Conservation (phyloP, 1,140 invertebrate genomes). For the Tetranychus cinnabarinus region DNA sequence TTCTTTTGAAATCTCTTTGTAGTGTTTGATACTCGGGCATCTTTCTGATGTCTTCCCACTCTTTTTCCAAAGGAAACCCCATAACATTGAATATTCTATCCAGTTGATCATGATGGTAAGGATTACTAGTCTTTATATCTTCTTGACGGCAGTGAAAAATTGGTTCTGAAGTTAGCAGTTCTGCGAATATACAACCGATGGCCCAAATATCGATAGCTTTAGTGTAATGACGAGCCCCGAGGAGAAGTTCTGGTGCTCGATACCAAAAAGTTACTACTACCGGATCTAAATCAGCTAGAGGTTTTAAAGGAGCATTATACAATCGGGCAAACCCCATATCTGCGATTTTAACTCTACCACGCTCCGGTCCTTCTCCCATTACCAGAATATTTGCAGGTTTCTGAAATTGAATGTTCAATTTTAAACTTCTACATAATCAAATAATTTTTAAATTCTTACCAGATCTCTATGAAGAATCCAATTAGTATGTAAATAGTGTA, state of each 20-base stretch:
- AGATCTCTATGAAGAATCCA: conserved; percentile 98
- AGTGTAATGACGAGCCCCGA: conserved; percentile 92
- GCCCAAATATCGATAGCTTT: conserved; percentile 99
- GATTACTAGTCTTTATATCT: conserved; percentile 98
- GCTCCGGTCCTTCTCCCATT: conserved; percentile 92
- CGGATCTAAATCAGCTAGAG: conserved; percentile 88
- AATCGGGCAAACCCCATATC: conserved; percentile 99
- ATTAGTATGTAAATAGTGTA: conserved; percentile 97
- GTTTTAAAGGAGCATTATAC: conserved; percentile 94
- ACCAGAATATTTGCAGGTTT: conserved; percentile 99
- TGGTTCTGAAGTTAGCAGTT: conserved; percentile 85
- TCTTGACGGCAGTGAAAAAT: conserved; percentile 99
- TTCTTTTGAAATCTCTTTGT: conserved; percentile 84
- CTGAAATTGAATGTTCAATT: conserved; percentile 21
- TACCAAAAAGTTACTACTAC: conserved; percentile 99
- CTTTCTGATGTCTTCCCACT: conserved; percentile 98
- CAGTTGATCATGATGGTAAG: conserved; percentile 98
- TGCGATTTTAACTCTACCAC: conserved; percentile 93
- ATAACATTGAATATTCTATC: conserved; percentile 99
- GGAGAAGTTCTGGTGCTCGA: conserved; percentile 77
- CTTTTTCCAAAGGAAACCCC: conserved; percentile 95
- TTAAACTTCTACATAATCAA: not conserved
- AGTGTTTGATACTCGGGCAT: conserved; percentile 97
- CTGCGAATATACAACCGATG: conserved; percentile 98
- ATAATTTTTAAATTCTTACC: conserved; percentile 28